Percentiles rank a stretch among this genome's conserved stretches.
phyloP scores from a whole-genome alignment of 2,888 invertebrate species.

The Chloroclysta siterata region DNA sequence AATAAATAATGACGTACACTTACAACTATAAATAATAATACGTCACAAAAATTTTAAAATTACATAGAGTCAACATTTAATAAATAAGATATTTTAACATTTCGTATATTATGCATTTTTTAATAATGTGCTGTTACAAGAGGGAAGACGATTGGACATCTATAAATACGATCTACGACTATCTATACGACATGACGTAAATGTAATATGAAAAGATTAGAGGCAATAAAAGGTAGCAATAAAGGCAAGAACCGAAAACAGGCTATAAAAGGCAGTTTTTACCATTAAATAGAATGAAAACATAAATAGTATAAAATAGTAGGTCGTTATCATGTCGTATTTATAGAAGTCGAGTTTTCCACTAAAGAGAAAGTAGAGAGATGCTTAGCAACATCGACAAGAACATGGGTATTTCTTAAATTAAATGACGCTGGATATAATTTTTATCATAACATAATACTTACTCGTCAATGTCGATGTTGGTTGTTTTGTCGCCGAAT shows the following conservation, averaged over 20 bases:
- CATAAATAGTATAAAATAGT: no score
- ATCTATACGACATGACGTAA: neutral
- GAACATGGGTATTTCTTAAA: neutral
- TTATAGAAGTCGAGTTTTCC: no score
- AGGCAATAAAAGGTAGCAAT: no score
- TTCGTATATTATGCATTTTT: neutral
- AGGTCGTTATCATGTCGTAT: no score
- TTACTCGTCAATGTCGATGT: constrained; percentile 58
- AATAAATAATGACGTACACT: neutral
- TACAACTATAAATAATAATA: neutral
- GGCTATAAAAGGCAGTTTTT: no score
- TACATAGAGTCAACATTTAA: neutral
- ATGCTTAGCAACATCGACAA: neutral
- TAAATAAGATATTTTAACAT: neutral
- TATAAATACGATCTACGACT: no score
- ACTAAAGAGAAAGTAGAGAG: neutral
- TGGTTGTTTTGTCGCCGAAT: constrained; percentile 64
- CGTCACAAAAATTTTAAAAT: neutral
- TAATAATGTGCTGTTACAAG: neutral
- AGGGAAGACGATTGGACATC: constrained; percentile 1
- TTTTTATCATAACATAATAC: neutral
- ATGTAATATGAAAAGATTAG: neutral
- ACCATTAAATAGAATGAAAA: no score
- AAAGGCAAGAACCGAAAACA: no score
- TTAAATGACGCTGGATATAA: neutral